Conservation (phyloP, 2,113 vertebrate genomes). For the Esox niger region DNA sequence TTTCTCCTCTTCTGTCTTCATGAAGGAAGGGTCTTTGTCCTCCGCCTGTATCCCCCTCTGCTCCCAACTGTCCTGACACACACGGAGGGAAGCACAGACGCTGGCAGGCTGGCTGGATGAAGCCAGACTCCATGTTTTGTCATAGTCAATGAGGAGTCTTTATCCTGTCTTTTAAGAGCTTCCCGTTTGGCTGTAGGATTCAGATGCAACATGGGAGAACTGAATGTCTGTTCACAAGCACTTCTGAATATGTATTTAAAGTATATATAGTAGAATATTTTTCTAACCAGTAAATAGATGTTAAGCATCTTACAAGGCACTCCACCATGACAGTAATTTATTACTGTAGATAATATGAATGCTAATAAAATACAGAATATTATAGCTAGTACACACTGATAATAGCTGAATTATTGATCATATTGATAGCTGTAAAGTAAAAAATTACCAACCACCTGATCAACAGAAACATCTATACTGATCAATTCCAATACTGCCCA, state of each 20-base stretch:
- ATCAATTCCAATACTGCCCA: no score
- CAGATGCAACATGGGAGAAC: constrained; percentile 37
- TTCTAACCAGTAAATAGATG: background rate
- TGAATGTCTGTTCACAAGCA: constrained; percentile 34
- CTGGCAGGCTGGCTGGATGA: constrained; percentile 38
- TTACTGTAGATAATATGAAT: no score
- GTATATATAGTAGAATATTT: background rate
- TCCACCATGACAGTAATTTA: no score
- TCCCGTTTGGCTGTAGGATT: constrained; percentile 60
- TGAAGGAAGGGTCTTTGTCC: constrained; percentile 75
- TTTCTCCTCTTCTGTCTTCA: constrained; percentile 64
- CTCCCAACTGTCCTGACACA: constrained; percentile 45
- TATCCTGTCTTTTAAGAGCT: constrained; percentile 41
- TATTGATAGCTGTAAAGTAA: no score
- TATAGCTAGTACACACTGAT: no score
- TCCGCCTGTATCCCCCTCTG: constrained; percentile 14
- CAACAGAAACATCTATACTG: no score
- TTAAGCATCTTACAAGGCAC: no score
- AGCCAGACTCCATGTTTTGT: constrained; percentile 52
- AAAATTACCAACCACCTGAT: no score
- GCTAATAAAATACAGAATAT: no score
- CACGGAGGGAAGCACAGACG: constrained; percentile 55
- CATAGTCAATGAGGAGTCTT: constrained; percentile 35
- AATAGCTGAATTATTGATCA: no score
- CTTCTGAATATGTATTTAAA: constrained; percentile 11